Base-by-base conservation (phyloP, 2,113 vertebrate species). In the Mirza zaza region DNA sequence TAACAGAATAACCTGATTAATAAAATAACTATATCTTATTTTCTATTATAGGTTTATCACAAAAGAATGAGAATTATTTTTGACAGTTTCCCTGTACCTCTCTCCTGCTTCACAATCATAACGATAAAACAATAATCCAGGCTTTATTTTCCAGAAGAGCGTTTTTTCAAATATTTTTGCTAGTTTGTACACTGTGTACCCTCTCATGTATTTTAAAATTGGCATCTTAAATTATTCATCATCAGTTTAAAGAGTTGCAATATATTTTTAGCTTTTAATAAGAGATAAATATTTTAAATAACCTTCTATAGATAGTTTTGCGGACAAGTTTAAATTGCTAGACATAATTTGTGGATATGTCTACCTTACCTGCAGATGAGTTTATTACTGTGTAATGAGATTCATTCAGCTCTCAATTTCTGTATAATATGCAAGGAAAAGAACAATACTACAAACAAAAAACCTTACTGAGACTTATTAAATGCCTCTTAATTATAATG, bases 401-500 rank as follows among this genome's bases (percentile, higher is more conserved):
- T 17, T 70, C n/a, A 93, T 86, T 82, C 42, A 70, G 11, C n/a
- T 70, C 10, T 75, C 36, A 71, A 81, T 88, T 96, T 90, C 36
- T 55, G 68, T n/a, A 93, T 25, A 93, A 48, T 70, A 84, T 68
- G 29, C 32, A 61, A 81, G 94, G 65, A 59, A 8, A 17, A 71
- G 12, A 48, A 70, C 21, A 63, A 63, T 5, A 63, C 61, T 12
- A 29, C 61, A 63, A 80, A 76, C 17, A 45, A 6, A 52, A 96
- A 81, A 70, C 3, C 20, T 94, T 52, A 39, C 2, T 52, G 68
- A 94, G 77, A 68, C 48, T 52, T 63, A 39, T 25, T 32, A 79
- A 88, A 83, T 36, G 27, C 21, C 18, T 91, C 36, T 89, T 96
- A 94, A 95, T 93, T 89, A 91, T 36, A 91, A 85, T 67, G 34